These are phyloP conservation scores for Propithecus perrieri DNA, from an alignment of 2,797 vertebrate genomes.

Conservation along the genomic window DNA sequence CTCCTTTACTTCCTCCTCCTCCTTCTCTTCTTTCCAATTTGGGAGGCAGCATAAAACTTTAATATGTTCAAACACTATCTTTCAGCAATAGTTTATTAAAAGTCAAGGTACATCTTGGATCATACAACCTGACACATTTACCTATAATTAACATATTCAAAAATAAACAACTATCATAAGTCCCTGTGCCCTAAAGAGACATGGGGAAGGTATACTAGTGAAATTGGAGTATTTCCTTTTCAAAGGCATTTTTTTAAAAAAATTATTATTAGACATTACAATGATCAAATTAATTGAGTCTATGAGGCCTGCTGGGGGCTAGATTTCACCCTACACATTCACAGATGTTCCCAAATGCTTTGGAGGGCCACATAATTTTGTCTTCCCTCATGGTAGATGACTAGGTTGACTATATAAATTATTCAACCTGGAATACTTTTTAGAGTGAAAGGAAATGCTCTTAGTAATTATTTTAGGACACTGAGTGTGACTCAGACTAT, in stretches of 20 bases:
- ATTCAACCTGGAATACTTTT: neutral
- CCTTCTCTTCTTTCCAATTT: neutral
- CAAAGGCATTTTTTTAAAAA: neutral
- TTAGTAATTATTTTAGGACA: neutral
- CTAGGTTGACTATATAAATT: neutral
- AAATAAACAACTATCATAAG: neutral
- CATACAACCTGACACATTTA: neutral
- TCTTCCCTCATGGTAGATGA: neutral
- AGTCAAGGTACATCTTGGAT: neutral
- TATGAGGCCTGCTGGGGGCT: neutral
- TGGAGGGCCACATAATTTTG: neutral
- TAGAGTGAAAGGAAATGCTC: neutral
- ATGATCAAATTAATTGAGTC: neutral
- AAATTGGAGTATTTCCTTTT: neutral
- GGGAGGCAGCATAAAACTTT: neutral
- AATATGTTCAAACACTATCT: neutral
- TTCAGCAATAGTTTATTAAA: neutral
- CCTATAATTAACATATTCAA: neutral
- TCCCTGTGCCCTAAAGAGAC: neutral
- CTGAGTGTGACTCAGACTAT: rapidly evolving
- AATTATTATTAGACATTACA: neutral
- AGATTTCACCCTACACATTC: neutral
- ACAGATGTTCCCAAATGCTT: neutral
- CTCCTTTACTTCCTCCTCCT: neutral
- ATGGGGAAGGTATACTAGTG: neutral